Conservation (phyloP, 2,888 invertebrate genomes). For the Diabrotica balteata region DNA sequence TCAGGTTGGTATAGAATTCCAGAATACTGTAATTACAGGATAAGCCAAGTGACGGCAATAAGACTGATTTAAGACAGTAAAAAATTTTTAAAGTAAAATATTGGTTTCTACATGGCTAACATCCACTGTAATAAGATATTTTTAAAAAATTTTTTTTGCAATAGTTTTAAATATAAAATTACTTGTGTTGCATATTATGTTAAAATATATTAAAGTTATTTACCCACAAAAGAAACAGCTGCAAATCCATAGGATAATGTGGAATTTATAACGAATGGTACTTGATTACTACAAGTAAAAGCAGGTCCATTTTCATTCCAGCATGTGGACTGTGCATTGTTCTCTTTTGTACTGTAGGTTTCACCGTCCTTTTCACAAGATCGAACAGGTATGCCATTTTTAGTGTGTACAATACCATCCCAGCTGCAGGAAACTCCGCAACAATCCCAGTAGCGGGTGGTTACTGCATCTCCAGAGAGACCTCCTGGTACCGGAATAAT, state of each 20-base stretch:
- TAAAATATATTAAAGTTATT: background rate
- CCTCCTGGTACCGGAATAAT: slow-evolving; percentile 26
- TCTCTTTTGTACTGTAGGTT: slow-evolving; percentile 18
- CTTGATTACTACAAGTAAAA: slow-evolving; percentile 33
- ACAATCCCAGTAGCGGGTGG: slow-evolving; percentile 36
- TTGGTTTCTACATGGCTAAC: no score
- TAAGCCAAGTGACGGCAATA: no score
- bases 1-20: no score
- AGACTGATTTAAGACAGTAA: no score
- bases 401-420: slow-evolving; percentile 26
- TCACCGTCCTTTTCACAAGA: slow-evolving; percentile 28
- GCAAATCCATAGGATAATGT: slow-evolving; percentile 34
- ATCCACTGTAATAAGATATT: no score
- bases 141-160: no score
- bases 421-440: slow-evolving; percentile 33
- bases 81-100: no score
- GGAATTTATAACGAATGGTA: slow-evolving; percentile 24
- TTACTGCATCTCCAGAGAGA: slow-evolving; percentile 23
- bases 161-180: no score
- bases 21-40: no score
- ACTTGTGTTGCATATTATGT: background rate
- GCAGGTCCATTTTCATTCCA: slow-evolving; percentile 27
- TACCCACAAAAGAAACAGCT: slow-evolving; percentile 33
- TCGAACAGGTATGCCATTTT: slow-evolving; percentile 21
- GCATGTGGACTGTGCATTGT: slow-evolving; percentile 25